These are phyloP conservation scores for Oreochromis grahami DNA, from an alignment of 2,797 vertebrate species.

Conservation along the genomic window DNA sequence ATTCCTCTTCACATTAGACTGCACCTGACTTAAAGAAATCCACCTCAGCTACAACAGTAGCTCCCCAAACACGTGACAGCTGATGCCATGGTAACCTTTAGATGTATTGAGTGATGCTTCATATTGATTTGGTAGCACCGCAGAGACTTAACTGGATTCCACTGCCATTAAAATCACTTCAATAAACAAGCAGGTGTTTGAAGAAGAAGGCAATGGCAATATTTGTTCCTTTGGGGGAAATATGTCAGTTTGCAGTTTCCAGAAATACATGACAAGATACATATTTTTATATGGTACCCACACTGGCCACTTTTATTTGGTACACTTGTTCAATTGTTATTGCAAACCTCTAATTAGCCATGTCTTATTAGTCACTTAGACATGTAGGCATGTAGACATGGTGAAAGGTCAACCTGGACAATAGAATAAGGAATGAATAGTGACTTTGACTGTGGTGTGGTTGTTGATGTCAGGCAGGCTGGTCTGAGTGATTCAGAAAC, in stretches of 20 bases:
- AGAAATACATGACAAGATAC: not conserved
- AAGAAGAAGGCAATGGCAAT: not conserved
- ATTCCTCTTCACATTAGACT: not conserved
- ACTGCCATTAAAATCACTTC: not conserved
- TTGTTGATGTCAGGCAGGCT: not conserved
- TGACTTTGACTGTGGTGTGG: not conserved
- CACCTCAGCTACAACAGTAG: not conserved
- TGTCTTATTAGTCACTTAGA: not conserved
- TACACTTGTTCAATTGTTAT: not conserved
- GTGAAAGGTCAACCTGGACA: not conserved
- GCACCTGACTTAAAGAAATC: not conserved
- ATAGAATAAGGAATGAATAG: not conserved
- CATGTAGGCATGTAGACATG: not conserved
- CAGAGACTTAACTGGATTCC: not conserved
- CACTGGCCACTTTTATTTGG: not conserved
- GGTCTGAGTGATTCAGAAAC: not conserved
- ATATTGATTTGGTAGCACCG: not conserved
- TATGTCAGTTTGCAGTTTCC: not conserved
- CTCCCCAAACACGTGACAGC: not conserved
- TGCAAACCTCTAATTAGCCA: not conserved
- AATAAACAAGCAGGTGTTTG: not conserved
- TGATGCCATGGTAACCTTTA: conserved; percentile 29
- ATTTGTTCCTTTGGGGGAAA: not conserved
- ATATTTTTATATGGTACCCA: not conserved
- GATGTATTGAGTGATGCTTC: not conserved